These are phyloP conservation scores for Silurus aristotelis DNA, from an alignment of 2,797 vertebrate species.

Conservation along the genomic window DNA sequence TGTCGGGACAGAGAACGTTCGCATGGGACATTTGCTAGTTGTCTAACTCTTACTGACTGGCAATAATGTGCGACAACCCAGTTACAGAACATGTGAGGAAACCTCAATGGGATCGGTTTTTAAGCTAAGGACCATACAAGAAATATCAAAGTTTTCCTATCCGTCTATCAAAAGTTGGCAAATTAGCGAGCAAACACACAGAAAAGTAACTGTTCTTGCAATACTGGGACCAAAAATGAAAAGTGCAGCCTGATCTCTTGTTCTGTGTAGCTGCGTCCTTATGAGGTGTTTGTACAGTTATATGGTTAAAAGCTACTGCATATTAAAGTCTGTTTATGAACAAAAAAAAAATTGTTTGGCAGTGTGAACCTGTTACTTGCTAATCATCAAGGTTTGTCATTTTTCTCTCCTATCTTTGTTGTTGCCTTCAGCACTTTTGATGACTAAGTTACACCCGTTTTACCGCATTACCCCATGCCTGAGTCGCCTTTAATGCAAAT, in stretches of 20 bases:
- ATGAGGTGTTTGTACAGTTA: background rate
- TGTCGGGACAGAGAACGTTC: background rate
- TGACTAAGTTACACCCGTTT: background rate
- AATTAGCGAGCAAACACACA: background rate
- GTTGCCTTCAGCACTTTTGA: background rate
- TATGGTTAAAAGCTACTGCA: background rate
- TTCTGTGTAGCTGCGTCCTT: background rate
- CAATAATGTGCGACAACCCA: conserved; percentile 6
- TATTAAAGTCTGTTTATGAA: background rate
- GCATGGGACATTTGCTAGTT: conserved; percentile 3
- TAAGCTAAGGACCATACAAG: background rate
- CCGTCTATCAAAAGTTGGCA: background rate
- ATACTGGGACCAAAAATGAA: background rate
- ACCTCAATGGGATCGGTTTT: background rate
- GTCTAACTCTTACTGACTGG: conserved; percentile 12
- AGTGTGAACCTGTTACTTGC: background rate
- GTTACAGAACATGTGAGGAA: background rate
- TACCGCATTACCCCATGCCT: background rate
- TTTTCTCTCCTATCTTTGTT: background rate
- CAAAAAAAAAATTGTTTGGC: background rate
- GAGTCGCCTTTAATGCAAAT: conserved; percentile 11
- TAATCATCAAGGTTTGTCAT: background rate
- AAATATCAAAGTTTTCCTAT: background rate
- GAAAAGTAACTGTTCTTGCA: background rate
- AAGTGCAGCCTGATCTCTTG: background rate